These are phyloP conservation scores for Crocuta crocuta DNA, from an alignment of 2,113 vertebrate genomes.

Conservation along the genomic window DNA sequence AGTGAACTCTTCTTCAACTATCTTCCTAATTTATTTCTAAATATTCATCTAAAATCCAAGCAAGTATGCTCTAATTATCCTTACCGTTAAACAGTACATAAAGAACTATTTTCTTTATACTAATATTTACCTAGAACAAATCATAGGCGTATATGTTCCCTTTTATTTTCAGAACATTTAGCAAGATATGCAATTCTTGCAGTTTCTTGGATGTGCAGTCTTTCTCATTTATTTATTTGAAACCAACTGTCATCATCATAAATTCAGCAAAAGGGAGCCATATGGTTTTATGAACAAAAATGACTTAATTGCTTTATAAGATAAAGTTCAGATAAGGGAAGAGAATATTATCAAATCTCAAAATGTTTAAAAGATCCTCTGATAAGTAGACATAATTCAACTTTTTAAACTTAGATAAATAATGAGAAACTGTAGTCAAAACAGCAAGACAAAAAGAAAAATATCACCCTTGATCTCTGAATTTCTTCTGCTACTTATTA, in stretches of 20 bases:
- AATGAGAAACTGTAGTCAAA: constrained; percentile 82
- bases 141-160: not conserved
- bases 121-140: constrained; percentile 60
- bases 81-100: constrained; percentile 15
- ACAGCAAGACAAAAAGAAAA: constrained; percentile 79
- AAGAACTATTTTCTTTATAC: constrained; percentile 20
- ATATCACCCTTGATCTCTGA: constrained; percentile 80
- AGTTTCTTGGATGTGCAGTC: not conserved
- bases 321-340: constrained; percentile 61
- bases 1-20: not conserved
- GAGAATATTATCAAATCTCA: constrained; percentile 63
- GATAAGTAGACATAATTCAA: constrained; percentile 80
- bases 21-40: constrained; percentile 44
- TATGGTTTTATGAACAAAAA: constrained; percentile 66
- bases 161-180: constrained; percentile 33
- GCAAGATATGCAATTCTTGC: constrained; percentile 27
- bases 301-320: constrained; percentile 63
- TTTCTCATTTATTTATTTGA: constrained; percentile 58
- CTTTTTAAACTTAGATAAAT: constrained; percentile 81
- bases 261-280: constrained; percentile 62
- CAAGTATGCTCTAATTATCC: not conserved
- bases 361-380: constrained; percentile 78
- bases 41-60: constrained; percentile 38
- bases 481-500: constrained; percentile 87
- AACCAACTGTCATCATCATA: constrained; percentile 51